A percentile compares a stretch with the other conserved stretches of the same genome.
Conservation (phyloP, 2,888 invertebrate species). For the Aspidiotus destructor region DNA sequence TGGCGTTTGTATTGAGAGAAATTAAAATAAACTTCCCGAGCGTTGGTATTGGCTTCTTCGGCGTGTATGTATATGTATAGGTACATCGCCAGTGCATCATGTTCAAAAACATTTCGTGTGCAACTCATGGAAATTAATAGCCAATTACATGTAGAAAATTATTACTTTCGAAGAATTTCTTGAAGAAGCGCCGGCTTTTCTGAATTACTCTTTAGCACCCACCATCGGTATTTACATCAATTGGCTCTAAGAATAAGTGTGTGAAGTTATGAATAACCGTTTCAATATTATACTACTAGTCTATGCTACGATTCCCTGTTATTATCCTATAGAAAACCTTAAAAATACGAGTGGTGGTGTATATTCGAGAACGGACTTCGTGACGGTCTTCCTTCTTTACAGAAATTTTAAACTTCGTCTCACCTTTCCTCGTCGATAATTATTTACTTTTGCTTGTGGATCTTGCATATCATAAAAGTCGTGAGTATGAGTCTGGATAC, state of each 20-base stretch:
- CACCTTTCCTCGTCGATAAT: no score
- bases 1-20: slow-evolving; percentile 17
- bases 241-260: slow-evolving; percentile 1
- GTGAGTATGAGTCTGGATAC: no score
- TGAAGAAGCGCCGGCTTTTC: slow-evolving; percentile 22
- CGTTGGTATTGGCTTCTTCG: slow-evolving; percentile 11
- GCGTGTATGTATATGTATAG: not conserved
- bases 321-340: slow-evolving; percentile 8
- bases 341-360: no score
- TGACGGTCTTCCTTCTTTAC: no score
- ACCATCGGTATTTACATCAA: slow-evolving; percentile 21
- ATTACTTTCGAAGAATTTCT: slow-evolving; percentile 22
- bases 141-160: slow-evolving; percentile 27
- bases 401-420: no score
- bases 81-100: no score
- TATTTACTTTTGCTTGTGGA: no score
- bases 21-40: slow-evolving; percentile 11
- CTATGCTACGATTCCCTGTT: slow-evolving; percentile 16
- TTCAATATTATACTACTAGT: slow-evolving; percentile 11
- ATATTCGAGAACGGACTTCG: no score
- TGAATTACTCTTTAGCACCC: slow-evolving; percentile 21
- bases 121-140: slow-evolving; percentile 30
- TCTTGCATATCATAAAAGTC: no score
- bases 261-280: slow-evolving; percentile 22
- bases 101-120: slow-evolving; percentile 8